These are phyloP conservation scores for Xanthia icteritia DNA, from an alignment of 2,888 invertebrate species.

Conservation along the genomic window DNA sequence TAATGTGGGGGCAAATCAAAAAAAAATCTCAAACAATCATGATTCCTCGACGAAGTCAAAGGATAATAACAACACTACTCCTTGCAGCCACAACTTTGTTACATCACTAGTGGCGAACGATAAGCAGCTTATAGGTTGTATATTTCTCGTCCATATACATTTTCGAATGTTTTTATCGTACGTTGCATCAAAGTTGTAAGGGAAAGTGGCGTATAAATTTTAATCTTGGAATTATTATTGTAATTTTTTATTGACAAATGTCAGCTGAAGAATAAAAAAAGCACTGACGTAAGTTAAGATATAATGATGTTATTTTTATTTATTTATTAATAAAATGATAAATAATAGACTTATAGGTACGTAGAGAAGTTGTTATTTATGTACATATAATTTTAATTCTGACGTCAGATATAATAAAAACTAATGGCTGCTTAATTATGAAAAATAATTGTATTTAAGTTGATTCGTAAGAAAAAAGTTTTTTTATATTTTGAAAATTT, in stretches of 20 bases:
- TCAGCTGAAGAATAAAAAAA: not conserved
- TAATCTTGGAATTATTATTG: too few species aligned
- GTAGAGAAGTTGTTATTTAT: too few species aligned
- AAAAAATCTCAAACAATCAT: not conserved
- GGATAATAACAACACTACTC: constrained; percentile 23
- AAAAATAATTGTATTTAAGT: not conserved
- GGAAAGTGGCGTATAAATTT: not conserved
- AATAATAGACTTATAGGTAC: too few species aligned
- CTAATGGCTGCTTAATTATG: not conserved
- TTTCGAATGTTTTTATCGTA: not conserved
- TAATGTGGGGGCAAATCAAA: not conserved
- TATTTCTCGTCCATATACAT: constrained; percentile 38
- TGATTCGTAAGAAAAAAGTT: not conserved
- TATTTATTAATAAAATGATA: too few species aligned
- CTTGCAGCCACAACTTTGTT: constrained; percentile 45
- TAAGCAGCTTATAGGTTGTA: constrained; percentile 60
- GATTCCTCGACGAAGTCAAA: not conserved
- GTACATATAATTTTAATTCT: too few species aligned
- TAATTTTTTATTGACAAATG: too few species aligned
- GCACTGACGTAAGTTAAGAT: not conserved
- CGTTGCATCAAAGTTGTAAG: not conserved
- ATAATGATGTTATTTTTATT: too few species aligned
- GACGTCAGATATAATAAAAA: not conserved
- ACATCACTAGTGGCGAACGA: constrained; percentile 42
- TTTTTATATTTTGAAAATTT: not conserved